Conservation (phyloP, 2,797 vertebrate species). For the Psittacula echo region DNA sequence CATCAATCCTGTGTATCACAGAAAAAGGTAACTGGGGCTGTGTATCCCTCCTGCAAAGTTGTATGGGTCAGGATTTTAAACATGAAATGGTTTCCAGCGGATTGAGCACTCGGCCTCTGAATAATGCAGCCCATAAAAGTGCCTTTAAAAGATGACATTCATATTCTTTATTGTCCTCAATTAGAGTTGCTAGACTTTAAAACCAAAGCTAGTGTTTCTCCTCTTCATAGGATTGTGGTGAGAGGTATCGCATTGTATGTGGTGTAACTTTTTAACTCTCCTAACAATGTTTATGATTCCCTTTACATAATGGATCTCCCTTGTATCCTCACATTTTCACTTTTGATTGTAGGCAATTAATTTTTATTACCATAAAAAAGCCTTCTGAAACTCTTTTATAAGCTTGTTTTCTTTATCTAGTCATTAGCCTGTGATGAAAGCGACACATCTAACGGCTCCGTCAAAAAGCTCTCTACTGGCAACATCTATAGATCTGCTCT, state of each 20-base stretch:
- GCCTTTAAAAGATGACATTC: constrained; percentile 22
- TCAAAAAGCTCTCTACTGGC: constrained; percentile 51
- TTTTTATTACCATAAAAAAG: constrained; percentile 67
- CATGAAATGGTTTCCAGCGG: background rate
- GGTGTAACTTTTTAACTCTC: constrained; percentile 31
- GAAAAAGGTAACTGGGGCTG: background rate
- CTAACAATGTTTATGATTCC: constrained; percentile 33
- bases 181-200: constrained; percentile 38
- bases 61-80: background rate
- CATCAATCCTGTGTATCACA: background rate
- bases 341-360: constrained; percentile 57
- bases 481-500: constrained; percentile 43
- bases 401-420: constrained; percentile 60
- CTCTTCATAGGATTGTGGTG: background rate
- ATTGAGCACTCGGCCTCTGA: constrained; percentile 1
- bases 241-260: background rate
- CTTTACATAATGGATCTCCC: constrained; percentile 32
- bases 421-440: constrained; percentile 53
- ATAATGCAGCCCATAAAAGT: constrained; percentile 26
- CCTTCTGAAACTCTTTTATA: constrained; percentile 50
- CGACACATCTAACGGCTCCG: constrained; percentile 33
- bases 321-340: constrained; percentile 23
- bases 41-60: background rate
- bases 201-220: constrained; percentile 17
- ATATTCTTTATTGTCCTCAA: constrained; percentile 28